phyloP scores from a whole-genome alignment of 2,113 vertebrate species.

The Perca schrenkii region DNA sequence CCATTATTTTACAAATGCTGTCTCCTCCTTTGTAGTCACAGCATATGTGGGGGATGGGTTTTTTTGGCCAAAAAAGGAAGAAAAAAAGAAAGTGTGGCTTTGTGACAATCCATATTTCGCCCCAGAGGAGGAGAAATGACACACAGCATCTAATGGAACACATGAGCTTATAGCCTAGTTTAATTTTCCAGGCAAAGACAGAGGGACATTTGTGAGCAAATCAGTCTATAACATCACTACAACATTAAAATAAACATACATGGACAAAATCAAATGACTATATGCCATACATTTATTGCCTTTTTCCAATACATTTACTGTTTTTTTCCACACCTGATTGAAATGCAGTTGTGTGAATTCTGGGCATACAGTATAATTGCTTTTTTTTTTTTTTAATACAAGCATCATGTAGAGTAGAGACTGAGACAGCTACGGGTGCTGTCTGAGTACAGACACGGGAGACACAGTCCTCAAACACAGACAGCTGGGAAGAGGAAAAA shows the following conservation, averaged over 20 bases:
- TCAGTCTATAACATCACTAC: not conserved
- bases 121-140: conserved; percentile 13
- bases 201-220: not conserved
- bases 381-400: not conserved
- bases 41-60: conserved; percentile 34
- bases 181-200: conserved; percentile 1
- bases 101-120: conserved; percentile 22
- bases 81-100: conserved; percentile 12
- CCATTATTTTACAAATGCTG: conserved; percentile 36
- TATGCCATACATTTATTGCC: not conserved
- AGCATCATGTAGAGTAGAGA: conserved; percentile 3
- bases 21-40: conserved; percentile 50
- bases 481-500: conserved; percentile 36
- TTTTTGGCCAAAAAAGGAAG: not conserved
- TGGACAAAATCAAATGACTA: conserved; percentile 3
- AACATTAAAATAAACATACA: not conserved
- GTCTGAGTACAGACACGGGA: not conserved
- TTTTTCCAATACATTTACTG: too few relatives aligned
- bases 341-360: not conserved
- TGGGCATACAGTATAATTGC: not conserved
- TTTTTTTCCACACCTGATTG: not conserved
- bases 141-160: conserved; percentile 19
- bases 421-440: not conserved
- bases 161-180: not conserved
- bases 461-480: conserved; percentile 34